A percentile compares a stretch with the other conserved stretches of the same genome.
Evolutionary conservation across 2,888 invertebrate species (phyloP).

Genomic region (Metalampra italica): DNA sequence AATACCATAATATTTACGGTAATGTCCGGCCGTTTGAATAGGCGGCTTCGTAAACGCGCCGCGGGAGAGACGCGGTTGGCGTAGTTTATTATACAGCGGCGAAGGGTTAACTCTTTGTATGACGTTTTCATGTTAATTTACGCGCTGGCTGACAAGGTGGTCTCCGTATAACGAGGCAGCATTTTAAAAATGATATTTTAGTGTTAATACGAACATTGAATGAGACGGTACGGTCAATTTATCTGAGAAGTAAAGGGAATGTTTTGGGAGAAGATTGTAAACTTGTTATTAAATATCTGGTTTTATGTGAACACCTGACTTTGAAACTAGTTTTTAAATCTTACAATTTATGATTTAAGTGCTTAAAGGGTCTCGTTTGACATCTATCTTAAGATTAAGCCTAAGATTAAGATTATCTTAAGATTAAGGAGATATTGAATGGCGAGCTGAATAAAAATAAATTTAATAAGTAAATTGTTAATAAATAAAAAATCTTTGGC

Average conservation of each 20-base stretch:
- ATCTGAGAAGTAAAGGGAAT: conserved; percentile 37
- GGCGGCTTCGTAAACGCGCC: conserved; percentile 50
- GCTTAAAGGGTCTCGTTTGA: too few species aligned
- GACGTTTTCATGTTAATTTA: conserved; percentile 69
- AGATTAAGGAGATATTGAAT: too few species aligned
- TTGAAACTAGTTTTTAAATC: conserved; percentile 7
- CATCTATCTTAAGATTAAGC: too few species aligned
- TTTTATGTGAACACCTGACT: conserved; percentile 11
- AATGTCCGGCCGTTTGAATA: conserved; percentile 67
- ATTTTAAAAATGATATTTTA: conserved; percentile 62
- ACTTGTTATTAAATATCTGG: conserved; percentile 13
- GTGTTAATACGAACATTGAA: conserved; percentile 62
- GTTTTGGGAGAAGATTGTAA: conserved; percentile 26
- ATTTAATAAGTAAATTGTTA: too few species aligned
- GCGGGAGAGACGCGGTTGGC: conserved; percentile 44
- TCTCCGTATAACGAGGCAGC: conserved; percentile 28
- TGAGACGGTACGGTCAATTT: conserved; percentile 43
- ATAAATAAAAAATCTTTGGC: too few species aligned
- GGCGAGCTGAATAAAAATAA: too few species aligned
- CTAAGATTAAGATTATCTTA: too few species aligned
- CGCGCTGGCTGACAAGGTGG: conserved; percentile 67
- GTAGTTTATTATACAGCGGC: conserved; percentile 57
- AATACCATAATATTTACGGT: conserved; percentile 77
- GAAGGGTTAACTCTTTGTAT: conserved; percentile 72
- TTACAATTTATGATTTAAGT: too few species aligned